Base-by-base conservation (phyloP, 2,888 invertebrate genomes). In the Ametastegia equiseti region DNA sequence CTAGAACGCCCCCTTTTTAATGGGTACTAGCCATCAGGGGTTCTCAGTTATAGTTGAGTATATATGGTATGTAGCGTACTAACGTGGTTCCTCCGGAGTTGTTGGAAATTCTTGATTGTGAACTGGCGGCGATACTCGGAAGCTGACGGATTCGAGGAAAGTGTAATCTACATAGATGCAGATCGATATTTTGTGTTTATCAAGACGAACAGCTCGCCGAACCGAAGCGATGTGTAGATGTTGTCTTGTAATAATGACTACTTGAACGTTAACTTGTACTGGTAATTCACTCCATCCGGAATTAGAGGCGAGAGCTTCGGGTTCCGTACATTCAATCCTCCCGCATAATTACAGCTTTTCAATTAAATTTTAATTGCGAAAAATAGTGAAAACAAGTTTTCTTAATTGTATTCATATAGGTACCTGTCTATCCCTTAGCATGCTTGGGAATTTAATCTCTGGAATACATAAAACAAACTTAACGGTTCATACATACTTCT, bases 1-100 rank as follows among this genome's bases (percentile, higher is more conserved):
- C 60, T 50, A 54, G 80, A 60, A 80, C 80, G 80, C 80, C 80
- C 80, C 80, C 30, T 80, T 80, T 73, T 80, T 73, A 80, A 80
- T 75, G 80, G 73, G 75, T 54, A 60, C 57, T 71, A 71, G 42
- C 73, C 45, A 57, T 36, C 73, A 73, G 80, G 45, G 80, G 80
- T 69, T 80, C 80, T 80, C 80, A 80, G 42, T 50, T n/a, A 23
- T 54, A 75, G 2, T n/a, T 30, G 27, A 54, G 54, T 67, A 39
- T n/a, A 67, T 63, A n/a, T 27, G 39, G 39, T 39, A 11, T 39
- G 19, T 30, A 2, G n/a, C 5, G 36, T 39, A 19, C 19, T 39
- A 67, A 67, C 36, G 13, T 36, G 30, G 23, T 54, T 75, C 36
- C 30, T 75, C 36, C 19, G 27, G 23, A 75, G 19, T 54, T 54